Percentiles rank a stretch among this genome's conserved stretches.
phyloP scores from a whole-genome alignment of 2,797 vertebrate species.

The Aselliscus stoliczkanus region DNA sequence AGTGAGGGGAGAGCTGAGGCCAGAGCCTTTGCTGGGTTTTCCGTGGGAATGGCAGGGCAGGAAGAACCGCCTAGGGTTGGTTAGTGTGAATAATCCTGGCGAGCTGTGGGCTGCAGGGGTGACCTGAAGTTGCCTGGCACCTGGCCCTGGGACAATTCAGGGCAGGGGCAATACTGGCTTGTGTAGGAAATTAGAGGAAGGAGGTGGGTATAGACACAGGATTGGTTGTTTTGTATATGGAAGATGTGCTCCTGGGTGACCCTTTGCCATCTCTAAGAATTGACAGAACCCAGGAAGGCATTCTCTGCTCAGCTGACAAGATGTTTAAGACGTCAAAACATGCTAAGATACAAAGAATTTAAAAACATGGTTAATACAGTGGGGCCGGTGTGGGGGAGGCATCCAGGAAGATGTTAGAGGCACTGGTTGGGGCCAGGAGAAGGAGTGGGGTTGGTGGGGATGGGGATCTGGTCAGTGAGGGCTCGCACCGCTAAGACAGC shows the following conservation, averaged over 20 bases:
- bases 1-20: not conserved
- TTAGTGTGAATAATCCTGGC: accelerated
- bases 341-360: not conserved
- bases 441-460: not conserved
- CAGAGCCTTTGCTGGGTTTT: not conserved
- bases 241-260: not conserved
- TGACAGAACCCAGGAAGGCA: not conserved
- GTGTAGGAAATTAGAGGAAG: not conserved
- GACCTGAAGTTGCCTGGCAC: not conserved
- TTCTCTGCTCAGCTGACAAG: not conserved
- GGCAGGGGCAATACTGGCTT: not conserved
- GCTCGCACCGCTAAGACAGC: not conserved
- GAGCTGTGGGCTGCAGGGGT: not conserved
- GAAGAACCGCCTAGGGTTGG: not conserved
- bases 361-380: not conserved
- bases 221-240: not conserved
- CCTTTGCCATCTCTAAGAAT: not conserved
- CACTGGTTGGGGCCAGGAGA: not conserved
- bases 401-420: not conserved
- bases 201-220: not conserved
- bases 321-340: too few relatives aligned
- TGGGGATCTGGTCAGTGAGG: too few relatives aligned
- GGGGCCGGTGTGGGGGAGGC: not conserved
- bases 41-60: not conserved
- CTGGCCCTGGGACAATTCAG: too few relatives aligned